Conservation (phyloP, 2,797 vertebrate species). For the Columba guinea region DNA sequence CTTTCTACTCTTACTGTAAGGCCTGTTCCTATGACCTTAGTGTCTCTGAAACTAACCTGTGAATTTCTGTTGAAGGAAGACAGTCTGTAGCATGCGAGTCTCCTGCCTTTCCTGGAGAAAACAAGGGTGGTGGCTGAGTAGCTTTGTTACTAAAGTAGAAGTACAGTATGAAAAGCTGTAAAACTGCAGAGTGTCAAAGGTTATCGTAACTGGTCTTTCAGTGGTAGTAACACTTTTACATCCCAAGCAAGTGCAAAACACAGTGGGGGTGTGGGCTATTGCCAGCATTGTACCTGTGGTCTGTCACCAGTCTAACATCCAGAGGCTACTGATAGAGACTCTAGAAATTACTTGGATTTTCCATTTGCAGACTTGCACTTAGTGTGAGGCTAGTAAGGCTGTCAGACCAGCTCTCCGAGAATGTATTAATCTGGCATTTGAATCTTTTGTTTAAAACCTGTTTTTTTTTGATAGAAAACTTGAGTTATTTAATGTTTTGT, state of each 20-base stretch:
- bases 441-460: not conserved
- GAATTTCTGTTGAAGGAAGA: not conserved
- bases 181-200: not conserved
- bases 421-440: not conserved
- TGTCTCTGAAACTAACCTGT: not conserved
- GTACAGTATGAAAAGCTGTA: not conserved
- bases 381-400: not conserved
- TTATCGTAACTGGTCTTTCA: not conserved
- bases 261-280: not conserved
- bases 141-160: not conserved
- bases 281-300: not conserved
- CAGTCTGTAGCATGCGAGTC: not conserved
- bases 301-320: not conserved
- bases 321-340: not conserved
- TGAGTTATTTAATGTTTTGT: not conserved
- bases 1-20: not conserved
- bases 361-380: not conserved
- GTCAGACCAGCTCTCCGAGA: not conserved
- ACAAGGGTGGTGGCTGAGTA: not conserved
- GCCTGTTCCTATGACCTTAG: not conserved
- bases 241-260: not conserved
- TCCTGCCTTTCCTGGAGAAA: not conserved
- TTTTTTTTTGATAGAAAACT: not conserved
- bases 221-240: not conserved
- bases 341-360: conserved; percentile 25